These are phyloP conservation scores for Laspeyria flexula DNA, from an alignment of 2,888 invertebrate species.

Conservation along the genomic window DNA sequence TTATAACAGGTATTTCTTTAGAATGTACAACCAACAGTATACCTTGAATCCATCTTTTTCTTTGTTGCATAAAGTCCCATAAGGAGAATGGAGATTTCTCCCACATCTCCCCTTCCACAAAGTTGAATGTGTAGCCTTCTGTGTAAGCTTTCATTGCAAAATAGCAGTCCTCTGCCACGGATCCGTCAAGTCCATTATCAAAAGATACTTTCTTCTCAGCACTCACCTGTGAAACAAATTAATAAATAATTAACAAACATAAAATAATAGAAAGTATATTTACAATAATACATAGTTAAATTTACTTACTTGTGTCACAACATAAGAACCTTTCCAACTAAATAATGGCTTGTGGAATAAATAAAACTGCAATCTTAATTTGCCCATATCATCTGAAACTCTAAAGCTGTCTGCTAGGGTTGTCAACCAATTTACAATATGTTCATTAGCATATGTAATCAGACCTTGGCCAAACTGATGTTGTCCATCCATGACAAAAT, in stretches of 20 bases:
- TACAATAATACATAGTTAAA: background rate
- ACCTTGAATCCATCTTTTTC: conserved; percentile 98
- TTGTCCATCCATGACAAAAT: conserved; percentile 97
- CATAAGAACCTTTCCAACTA: conserved; percentile 99
- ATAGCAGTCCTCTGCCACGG: conserved; percentile 99
- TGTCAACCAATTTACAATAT: conserved; percentile 98
- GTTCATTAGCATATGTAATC: conserved; percentile 98
- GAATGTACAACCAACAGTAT: conserved; percentile 96
- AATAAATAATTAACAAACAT: background rate
- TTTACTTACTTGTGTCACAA: conserved; percentile 94
- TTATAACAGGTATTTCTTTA: conserved; percentile 91
- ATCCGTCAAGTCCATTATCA: conserved; percentile 98
- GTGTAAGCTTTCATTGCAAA: conserved; percentile 98
- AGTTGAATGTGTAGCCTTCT: conserved; percentile 96
- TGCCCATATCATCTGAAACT: conserved; percentile 99
- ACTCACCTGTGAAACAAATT: conserved; percentile 88
- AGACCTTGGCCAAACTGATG: conserved; percentile 98
- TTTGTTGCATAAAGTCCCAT: conserved; percentile 97
- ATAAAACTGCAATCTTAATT: conserved; percentile 95
- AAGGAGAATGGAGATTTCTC: conserved; percentile 98
- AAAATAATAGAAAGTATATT: background rate
- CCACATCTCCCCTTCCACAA: conserved; percentile 99
- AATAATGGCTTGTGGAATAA: conserved; percentile 97
- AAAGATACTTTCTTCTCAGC: conserved; percentile 97
- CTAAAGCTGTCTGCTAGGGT: conserved; percentile 98